Conservation (phyloP, 2,797 vertebrate species). For the Danio kyathit region DNA sequence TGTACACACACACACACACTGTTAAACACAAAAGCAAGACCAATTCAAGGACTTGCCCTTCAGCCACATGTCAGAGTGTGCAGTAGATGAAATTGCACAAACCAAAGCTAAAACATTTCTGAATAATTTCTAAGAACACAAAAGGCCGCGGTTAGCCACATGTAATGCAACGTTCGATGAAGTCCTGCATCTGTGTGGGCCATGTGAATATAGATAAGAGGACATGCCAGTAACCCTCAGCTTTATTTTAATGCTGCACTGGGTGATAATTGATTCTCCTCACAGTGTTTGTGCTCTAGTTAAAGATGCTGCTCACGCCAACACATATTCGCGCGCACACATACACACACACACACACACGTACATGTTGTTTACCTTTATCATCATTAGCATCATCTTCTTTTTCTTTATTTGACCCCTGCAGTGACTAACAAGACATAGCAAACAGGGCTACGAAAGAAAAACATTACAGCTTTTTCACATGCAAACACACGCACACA, state of each 20-base stretch:
- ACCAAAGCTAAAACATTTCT: constrained; percentile 5
- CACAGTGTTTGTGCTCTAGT: constrained; percentile 15
- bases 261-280: constrained; percentile 44
- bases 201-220: constrained; percentile 42
- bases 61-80: background rate
- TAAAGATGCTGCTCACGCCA: constrained; percentile 1
- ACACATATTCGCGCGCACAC: constrained; percentile 4
- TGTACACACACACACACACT: background rate
- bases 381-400: constrained; percentile 31
- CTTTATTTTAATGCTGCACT: constrained; percentile 33
- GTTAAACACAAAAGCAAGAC: constrained; percentile 8
- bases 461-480: constrained; percentile 8
- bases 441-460: background rate
- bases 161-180: background rate
- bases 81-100: background rate
- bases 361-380: constrained; percentile 9
- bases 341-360: background rate
- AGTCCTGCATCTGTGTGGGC: constrained; percentile 29
- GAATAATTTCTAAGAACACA: constrained; percentile 15
- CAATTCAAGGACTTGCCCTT: constrained; percentile 28
- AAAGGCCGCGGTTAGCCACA: background rate
- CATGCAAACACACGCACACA: background rate
- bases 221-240: constrained; percentile 16
- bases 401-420: constrained; percentile 20
- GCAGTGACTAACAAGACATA: constrained; percentile 11